phyloP scores from a whole-genome alignment of 2,797 vertebrate genomes.

The Lepus townsendii region DNA sequence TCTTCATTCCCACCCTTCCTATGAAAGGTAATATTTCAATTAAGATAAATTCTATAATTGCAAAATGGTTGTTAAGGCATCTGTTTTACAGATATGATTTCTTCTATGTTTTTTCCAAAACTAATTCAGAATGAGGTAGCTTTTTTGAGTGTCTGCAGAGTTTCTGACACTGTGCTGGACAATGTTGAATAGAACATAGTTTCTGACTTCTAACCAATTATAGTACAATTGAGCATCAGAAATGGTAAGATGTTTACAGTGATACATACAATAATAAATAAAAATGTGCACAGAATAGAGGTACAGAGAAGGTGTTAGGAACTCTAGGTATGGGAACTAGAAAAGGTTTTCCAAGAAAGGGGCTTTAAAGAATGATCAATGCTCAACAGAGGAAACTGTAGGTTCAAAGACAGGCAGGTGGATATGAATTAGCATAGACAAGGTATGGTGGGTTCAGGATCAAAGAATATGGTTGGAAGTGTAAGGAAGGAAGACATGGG shows the following conservation, averaged over 20 bases:
- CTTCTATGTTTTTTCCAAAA: neutral
- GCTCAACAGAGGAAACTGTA: neutral
- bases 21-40: neutral
- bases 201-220: neutral
- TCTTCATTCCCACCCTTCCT: neutral
- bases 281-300: neutral
- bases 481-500: neutral
- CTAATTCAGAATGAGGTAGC: neutral
- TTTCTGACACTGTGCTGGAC: neutral
- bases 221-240: neutral
- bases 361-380: conserved; percentile 14
- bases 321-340: neutral
- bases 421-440: neutral
- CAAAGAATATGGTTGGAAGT: neutral
- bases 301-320: neutral
- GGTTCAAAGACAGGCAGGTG: neutral
- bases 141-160: neutral
- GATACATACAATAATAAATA: neutral
- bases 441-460: neutral
- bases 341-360: neutral
- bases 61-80: neutral
- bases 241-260: neutral
- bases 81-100: neutral
- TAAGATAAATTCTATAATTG: neutral
- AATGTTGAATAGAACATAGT: neutral